Evolutionary conservation across 2,113 vertebrate species (phyloP).

Genomic region (Chionomys nivalis): DNA sequence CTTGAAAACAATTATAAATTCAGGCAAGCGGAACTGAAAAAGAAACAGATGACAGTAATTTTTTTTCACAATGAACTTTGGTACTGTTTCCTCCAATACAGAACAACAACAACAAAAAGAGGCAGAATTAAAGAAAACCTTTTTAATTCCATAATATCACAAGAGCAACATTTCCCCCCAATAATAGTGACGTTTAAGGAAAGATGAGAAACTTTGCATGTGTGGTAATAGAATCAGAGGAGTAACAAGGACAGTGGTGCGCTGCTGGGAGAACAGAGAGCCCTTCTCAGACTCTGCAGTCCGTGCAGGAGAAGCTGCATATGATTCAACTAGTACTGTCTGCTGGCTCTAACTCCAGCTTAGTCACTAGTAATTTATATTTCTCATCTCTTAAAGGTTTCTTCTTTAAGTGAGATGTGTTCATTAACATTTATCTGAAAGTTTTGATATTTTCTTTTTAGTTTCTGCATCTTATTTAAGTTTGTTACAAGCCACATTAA

Average conservation of each 20-base stretch:
- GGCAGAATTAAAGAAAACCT: background rate
- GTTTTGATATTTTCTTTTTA: constrained; percentile 57
- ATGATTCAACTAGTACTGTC: background rate
- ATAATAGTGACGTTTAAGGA: constrained; percentile 48
- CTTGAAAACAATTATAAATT: constrained; percentile 53
- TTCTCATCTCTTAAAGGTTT: background rate
- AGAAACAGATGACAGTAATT: constrained; percentile 43
- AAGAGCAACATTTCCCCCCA: background rate
- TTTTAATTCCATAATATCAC: constrained; percentile 21
- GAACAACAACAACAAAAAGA: background rate
- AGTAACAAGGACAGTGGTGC: background rate
- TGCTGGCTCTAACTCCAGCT: background rate
- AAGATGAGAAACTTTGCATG: background rate
- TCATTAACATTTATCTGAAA: constrained; percentile 25
- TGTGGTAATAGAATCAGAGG: background rate
- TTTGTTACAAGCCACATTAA: constrained; percentile 27
- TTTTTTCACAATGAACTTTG: constrained; percentile 30
- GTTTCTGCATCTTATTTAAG: constrained; percentile 7
- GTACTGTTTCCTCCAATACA: background rate
- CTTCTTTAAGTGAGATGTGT: constrained; percentile 16
- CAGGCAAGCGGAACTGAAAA: constrained; percentile 52
- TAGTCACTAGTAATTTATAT: background rate
- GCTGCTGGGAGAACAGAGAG: background rate
- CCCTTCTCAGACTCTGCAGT: background rate
- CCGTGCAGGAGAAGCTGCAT: background rate